Percentiles rank a stretch among this genome's conserved stretches.
Conservation (phyloP, 2,113 vertebrate species). For the Bostrychus sinensis region DNA sequence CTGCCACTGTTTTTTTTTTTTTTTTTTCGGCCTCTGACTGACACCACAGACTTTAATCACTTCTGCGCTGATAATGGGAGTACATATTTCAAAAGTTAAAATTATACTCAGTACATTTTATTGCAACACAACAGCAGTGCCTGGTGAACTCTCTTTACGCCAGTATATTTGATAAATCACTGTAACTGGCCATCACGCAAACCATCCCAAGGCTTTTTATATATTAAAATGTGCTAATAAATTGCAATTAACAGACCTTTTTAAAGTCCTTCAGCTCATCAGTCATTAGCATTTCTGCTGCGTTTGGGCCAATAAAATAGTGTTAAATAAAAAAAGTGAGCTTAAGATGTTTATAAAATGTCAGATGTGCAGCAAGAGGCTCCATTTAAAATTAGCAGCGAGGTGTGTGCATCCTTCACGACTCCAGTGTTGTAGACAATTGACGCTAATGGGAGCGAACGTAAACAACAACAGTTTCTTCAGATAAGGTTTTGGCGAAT, state of each 20-base stretch:
- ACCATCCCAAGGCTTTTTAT: conserved; percentile 18
- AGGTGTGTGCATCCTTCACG: background rate
- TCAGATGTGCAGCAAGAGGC: background rate
- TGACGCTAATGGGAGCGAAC: conserved; percentile 20
- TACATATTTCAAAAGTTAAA: background rate
- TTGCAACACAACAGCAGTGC: background rate
- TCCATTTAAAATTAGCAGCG: background rate
- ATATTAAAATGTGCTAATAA: conserved; percentile 48
- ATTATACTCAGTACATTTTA: background rate
- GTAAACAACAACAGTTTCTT: conserved; percentile 17
- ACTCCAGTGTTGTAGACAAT: conserved; percentile 12
- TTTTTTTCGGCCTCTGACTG: background rate
- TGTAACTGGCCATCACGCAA: conserved; percentile 36
- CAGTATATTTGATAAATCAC: conserved; percentile 33
- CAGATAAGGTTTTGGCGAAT: conserved; percentile 18
- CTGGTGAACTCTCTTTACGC: conserved; percentile 15
- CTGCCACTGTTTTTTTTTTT: background rate
- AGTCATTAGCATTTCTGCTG: conserved; percentile 75
- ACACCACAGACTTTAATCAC: background rate
- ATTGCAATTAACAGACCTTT: conserved; percentile 79
- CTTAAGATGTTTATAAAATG: conserved; percentile 7
- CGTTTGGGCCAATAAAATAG: conserved; percentile 63
- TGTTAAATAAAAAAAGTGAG: conserved; percentile 22
- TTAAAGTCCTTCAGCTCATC: conserved; percentile 69
- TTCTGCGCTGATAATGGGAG: background rate